Conservation (phyloP, 2,113 vertebrate species). For the Grammomys surdaster region DNA sequence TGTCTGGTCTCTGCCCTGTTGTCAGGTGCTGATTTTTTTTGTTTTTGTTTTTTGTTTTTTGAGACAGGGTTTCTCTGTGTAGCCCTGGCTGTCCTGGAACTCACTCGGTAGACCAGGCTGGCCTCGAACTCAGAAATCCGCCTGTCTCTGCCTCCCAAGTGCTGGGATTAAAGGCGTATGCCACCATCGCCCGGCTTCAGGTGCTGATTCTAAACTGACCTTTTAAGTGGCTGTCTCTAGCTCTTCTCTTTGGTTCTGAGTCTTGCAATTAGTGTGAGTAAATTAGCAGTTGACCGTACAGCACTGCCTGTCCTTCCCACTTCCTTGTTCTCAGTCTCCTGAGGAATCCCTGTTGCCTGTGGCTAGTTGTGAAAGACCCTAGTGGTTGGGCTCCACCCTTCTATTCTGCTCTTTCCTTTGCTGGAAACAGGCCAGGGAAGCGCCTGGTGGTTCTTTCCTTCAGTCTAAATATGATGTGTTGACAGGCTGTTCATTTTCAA, state of each 20-base stretch:
- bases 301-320: not conserved
- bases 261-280: not conserved
- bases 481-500: conserved; percentile 43
- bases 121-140: no score
- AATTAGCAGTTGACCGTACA: not conserved
- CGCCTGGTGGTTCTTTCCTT: conserved; percentile 23
- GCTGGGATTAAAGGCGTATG: no score
- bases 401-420: not conserved
- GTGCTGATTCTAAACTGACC: not conserved
- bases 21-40: not conserved
- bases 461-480: not conserved
- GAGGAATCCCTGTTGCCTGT: not conserved
- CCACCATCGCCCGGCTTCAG: no score
- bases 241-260: conserved; percentile 24
- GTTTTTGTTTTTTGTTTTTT: no score
- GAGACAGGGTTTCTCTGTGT: no score
- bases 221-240: not conserved
- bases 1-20: not conserved
- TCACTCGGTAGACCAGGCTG: no score
- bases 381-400: not conserved
- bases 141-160: no score
- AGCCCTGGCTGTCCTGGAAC: no score
- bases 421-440: not conserved
- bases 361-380: conserved; percentile 8
- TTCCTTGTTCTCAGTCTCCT: not conserved